Base-by-base conservation (phyloP, 2,113 vertebrate species). In the Charadrius vociferus region DNA sequence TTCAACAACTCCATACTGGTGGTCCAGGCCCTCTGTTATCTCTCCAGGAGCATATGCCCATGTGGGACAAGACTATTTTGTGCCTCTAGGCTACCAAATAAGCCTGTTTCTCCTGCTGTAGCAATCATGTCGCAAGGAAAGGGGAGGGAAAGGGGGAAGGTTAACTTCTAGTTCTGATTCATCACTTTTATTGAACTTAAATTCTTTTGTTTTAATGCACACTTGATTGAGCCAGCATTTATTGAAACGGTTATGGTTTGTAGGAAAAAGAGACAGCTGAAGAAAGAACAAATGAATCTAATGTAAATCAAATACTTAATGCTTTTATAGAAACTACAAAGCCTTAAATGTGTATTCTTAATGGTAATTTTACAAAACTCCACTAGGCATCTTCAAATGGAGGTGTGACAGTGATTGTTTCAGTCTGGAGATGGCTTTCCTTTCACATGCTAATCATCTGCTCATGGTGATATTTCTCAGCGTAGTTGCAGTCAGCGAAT, bases 371-470 rank as follows among this genome's bases (percentile, higher is more conserved):
- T 97, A 96, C 98, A 97, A 97, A 98, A 98, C 97, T 98, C 98
- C 95, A 98, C 93, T 78, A 98, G 97, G 98, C 97, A 97, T 96
- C 97, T 96, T 98, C 97, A 98, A 96, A 97, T 97, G 97, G 97
- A 98, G 98, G 98, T 98, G 98, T 98, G 98, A 98, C 98, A 98
- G 98, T 98, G 98, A 98, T 98, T 98, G 98, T 98, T 98, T 98
- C 94, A 86, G 93, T 94, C 80, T 98, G 96, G 97, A 98, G 98
- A 98, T 98, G 97, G 97, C 96, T 98, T 98, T 96, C 97, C 97
- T 98, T 98, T 98, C 98, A 98, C 98, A 98, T 98, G 98, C 98
- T 98, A 99, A 99, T 98, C 98, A 98, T 97, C 96, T 96, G 97
- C 97, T 98, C 97, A 55, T 98, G 97, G 97, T 98, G 98, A 98